These are phyloP conservation scores for Sebastolobus altivelis DNA, from an alignment of 2,797 vertebrate species.

Conservation along the genomic window DNA sequence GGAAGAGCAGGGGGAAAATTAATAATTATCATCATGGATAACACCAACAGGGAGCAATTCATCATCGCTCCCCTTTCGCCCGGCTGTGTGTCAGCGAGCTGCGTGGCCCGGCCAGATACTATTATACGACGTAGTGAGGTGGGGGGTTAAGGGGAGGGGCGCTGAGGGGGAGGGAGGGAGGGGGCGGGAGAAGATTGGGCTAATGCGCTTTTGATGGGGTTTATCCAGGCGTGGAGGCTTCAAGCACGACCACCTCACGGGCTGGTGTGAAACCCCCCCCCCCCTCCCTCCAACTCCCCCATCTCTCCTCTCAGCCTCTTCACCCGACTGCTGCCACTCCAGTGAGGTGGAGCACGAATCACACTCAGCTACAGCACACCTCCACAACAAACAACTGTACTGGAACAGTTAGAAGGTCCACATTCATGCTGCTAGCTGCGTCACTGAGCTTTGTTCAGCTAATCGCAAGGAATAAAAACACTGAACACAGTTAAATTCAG, in stretches of 20 bases:
- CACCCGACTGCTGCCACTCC: slow-evolving; percentile 20
- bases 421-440: slow-evolving; percentile 7
- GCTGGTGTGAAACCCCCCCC: slow-evolving; percentile 65
- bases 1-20: slow-evolving; percentile 88
- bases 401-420: slow-evolving; percentile 2
- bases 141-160: slow-evolving; percentile 68
- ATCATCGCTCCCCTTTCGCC: slow-evolving; percentile 90
- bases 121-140: slow-evolving; percentile 87
- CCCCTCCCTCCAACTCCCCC: background rate
- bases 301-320: slow-evolving; percentile 28
- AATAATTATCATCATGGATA: slow-evolving; percentile 96
- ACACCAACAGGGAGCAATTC: slow-evolving; percentile 95
- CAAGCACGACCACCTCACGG: slow-evolving; percentile 88
- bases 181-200: slow-evolving; percentile 78
- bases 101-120: slow-evolving; percentile 93
- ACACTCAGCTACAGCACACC: slow-evolving; percentile 10
- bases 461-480: background rate
- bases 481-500: background rate
- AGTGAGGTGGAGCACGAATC: slow-evolving; percentile 35
- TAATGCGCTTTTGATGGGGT: slow-evolving; percentile 99
- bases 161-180: slow-evolving; percentile 40
- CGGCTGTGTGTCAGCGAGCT: slow-evolving; percentile 91
- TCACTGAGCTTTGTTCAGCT: slow-evolving; percentile 16
- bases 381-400: slow-evolving; percentile 13
- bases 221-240: slow-evolving; percentile 94